Conservation (phyloP, 2,888 invertebrate species). For the Barypeithes pellucidus region DNA sequence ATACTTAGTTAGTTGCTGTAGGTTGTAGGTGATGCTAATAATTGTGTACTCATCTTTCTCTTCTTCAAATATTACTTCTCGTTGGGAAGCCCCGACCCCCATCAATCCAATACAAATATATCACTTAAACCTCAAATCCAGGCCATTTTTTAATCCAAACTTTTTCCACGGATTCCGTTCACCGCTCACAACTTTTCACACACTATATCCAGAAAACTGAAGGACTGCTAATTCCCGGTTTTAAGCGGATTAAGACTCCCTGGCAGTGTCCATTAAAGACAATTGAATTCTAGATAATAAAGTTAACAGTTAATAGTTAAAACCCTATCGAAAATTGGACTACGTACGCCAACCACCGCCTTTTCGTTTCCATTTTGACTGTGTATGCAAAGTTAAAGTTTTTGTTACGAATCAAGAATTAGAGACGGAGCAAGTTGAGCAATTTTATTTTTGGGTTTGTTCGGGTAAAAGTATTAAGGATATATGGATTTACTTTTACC, state of each 20-base stretch:
- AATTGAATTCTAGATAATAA: slow-evolving; percentile 67
- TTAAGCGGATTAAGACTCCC: slow-evolving; percentile 58
- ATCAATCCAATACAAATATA: neutral
- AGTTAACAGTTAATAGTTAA: slow-evolving; percentile 69
- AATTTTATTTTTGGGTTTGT: too few species aligned
- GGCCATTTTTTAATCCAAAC: neutral
- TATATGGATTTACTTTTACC: too few species aligned
- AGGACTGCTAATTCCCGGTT: slow-evolving; percentile 49
- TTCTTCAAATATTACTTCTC: too few species aligned
- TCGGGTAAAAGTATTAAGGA: too few species aligned
- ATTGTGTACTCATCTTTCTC: too few species aligned
- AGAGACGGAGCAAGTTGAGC: neutral
- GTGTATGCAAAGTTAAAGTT: slow-evolving; percentile 30
- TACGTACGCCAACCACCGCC: slow-evolving; percentile 23
- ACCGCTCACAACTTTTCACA: slow-evolving; percentile 42
- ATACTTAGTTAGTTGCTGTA: too few species aligned
- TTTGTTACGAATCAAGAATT: neutral
- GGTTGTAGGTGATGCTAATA: too few species aligned
- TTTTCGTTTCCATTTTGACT: neutral
- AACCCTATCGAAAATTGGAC: slow-evolving; percentile 68
- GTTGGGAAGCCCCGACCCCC: too few species aligned
- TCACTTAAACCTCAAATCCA: neutral
- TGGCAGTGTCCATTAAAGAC: slow-evolving; percentile 65
- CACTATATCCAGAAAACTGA: slow-evolving; percentile 43
- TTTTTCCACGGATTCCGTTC: neutral